Conservation (phyloP, 1,140 invertebrate species). For the Mylabris phalerata region DNA sequence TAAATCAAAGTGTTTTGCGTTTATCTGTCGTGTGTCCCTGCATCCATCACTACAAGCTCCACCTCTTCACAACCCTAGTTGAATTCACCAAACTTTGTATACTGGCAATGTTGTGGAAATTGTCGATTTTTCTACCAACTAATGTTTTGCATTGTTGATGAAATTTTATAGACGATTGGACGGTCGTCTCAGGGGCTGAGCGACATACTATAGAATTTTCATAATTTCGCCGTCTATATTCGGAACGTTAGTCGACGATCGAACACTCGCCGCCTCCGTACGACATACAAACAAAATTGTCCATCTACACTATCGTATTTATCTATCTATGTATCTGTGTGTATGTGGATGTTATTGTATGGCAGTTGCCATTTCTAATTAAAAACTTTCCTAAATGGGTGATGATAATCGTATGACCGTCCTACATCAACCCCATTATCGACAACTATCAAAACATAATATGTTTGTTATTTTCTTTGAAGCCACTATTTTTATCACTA, state of each 20-base stretch:
- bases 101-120: background rate
- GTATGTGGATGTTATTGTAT: no score
- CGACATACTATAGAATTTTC: constrained; percentile 12
- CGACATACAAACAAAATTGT: constrained; percentile 14
- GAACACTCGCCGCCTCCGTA: constrained; percentile 2
- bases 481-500: no score
- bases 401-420: no score
- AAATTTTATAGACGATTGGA: constrained; percentile 10
- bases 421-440: no score
- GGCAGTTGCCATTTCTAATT: no score
- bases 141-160: background rate
- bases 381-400: no score
- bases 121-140: no score
- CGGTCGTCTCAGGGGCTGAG: constrained; percentile 15
- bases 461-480: no score
- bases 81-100: constrained; percentile 3
- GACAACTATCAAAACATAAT: no score
- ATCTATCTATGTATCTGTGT: no score
- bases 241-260: constrained; percentile 13
- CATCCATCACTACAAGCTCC: constrained; percentile 35
- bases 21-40: constrained; percentile 37
- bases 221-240: constrained; percentile 17
- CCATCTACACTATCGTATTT: background rate
- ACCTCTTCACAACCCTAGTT: constrained; percentile 18
- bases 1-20: constrained; percentile 42